Percentiles rank a stretch among this genome's conserved stretches.
Conservation (phyloP, 2,888 invertebrate species). For the Apomyelois bistriatella region DNA sequence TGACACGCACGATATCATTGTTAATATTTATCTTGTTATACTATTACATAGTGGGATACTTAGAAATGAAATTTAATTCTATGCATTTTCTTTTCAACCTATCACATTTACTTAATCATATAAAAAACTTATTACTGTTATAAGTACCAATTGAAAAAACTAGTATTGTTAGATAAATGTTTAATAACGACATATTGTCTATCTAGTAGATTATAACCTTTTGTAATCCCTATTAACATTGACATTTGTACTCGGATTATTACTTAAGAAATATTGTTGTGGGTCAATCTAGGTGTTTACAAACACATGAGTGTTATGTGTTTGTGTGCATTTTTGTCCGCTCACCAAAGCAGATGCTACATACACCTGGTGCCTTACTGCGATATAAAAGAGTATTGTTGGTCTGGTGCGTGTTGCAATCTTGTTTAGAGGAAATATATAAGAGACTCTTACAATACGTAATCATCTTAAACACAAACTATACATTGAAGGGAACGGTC, state of each 20-base stretch:
- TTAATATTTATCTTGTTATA: no score
- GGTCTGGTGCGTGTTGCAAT: constrained; percentile 58
- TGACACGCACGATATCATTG: no score
- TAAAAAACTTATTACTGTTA: no score
- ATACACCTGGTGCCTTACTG: constrained; percentile 43
- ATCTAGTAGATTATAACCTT: constrained; percentile 40
- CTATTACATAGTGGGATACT: no score
- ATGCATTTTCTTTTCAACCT: no score
- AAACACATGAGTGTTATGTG: constrained; percentile 32
- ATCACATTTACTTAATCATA: no score
- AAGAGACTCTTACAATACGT: constrained; percentile 64
- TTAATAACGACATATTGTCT: constrained; percentile 28
- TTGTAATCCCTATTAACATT: constrained; percentile 61
- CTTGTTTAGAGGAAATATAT: constrained; percentile 71
- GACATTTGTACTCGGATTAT: constrained; percentile 57
- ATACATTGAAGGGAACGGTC: constrained; percentile 54
- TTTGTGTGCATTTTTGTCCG: constrained; percentile 26
- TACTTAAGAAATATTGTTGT: constrained; percentile 50
- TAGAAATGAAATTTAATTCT: no score
- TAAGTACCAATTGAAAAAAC: neutral
- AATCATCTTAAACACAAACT: constrained; percentile 63
- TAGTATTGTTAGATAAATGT: constrained; percentile 23
- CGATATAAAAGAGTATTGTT: constrained; percentile 41
- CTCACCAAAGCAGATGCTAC: constrained; percentile 34
- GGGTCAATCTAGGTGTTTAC: constrained; percentile 49